phyloP scores from a whole-genome alignment of 2,113 vertebrate genomes.

The Nesoenas mayeri region DNA sequence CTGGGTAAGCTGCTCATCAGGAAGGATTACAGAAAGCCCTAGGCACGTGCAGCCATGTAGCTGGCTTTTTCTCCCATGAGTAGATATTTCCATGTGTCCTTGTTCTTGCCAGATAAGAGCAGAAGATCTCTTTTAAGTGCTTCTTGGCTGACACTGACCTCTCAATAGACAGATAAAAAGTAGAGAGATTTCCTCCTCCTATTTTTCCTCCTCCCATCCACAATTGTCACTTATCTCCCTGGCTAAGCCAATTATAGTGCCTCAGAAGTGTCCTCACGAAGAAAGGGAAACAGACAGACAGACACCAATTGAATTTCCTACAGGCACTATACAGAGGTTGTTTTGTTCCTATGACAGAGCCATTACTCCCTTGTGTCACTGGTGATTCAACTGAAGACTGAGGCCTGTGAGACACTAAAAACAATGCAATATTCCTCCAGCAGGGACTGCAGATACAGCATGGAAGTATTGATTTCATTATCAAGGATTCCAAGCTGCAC shows the following conservation, averaged over 20 bases:
- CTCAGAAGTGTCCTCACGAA: neutral
- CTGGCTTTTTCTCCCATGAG: neutral
- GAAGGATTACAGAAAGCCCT: neutral
- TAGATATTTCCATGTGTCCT: constrained; percentile 11
- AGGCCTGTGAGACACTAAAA: neutral
- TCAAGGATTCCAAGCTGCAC: neutral
- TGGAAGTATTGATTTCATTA: neutral
- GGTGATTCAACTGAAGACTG: neutral
- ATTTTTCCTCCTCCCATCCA: constrained; percentile 15
- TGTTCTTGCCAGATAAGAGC: neutral
- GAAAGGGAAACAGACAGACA: constrained; percentile 41
- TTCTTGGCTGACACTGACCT: constrained; percentile 13
- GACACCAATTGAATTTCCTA: constrained; percentile 58
- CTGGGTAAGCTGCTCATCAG: neutral
- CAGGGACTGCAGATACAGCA: neutral
- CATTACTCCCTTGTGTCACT: neutral
- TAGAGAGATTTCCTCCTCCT: neutral
- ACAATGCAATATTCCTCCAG: neutral
- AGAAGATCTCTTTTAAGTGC: constrained; percentile 11
- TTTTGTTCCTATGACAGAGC: constrained; percentile 18
- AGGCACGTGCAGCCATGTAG: neutral
- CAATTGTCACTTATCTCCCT: constrained; percentile 23
- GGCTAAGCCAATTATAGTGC: constrained; percentile 34
- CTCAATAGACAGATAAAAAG: constrained; percentile 23
- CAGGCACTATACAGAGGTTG: constrained; percentile 5